Evolutionary conservation across 53 echinoderm and acorn worm species (phyloP), one percentile per base, ranked within the genome.

Genomic region (Hippasteria phrygiana): DNA sequence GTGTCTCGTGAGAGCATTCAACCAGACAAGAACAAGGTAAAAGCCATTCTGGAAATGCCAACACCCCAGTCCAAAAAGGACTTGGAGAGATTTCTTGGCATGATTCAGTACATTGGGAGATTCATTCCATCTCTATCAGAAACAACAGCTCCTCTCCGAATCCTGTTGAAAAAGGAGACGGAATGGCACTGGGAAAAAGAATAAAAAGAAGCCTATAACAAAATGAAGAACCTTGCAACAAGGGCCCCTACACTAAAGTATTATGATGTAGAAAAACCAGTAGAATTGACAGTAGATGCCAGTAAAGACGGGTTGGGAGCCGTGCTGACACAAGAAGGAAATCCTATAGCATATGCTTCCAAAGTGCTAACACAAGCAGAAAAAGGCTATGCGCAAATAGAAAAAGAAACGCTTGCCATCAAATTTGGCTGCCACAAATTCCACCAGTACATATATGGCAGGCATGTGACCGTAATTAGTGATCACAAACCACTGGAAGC

Each of bases 21-120:
- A 50, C 88, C 88, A 88, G 94, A 93, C 86, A 59, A 75, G 24
- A 20, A 43, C 5, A 93, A 91, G 27, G 80, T 91, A 8, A 74
- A 75, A 27, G 91, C 94, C 42, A 88, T 93, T 34, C 40, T 26
- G 10, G 85, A 89, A 63, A 93, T 93, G 94, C 83, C 62, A 71
- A 91, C 70, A 13, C 91, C 91, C 56, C 26, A 88, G 34, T 72
- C 32, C 20, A 91, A 83, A 81, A 63, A 84, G 66, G 91, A 75
- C 46, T 28, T 91, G 31, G 80, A 94, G 55, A 66, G 88, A 33
- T 89, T 94, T 48, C 43, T 91, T 8, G 86, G 91, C 22, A 88
- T 91, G 66, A 64, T 89, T 24, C 87, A 85, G 39, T 91, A 88
- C 56, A 45, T 92, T 40, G 88, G 74, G 17, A 93, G 83, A 69